Percentiles rank a stretch among this genome's conserved stretches.
These are phyloP conservation scores for Artibeus lituratus DNA, from an alignment of 2,797 vertebrate genomes.

Conservation along the genomic window DNA sequence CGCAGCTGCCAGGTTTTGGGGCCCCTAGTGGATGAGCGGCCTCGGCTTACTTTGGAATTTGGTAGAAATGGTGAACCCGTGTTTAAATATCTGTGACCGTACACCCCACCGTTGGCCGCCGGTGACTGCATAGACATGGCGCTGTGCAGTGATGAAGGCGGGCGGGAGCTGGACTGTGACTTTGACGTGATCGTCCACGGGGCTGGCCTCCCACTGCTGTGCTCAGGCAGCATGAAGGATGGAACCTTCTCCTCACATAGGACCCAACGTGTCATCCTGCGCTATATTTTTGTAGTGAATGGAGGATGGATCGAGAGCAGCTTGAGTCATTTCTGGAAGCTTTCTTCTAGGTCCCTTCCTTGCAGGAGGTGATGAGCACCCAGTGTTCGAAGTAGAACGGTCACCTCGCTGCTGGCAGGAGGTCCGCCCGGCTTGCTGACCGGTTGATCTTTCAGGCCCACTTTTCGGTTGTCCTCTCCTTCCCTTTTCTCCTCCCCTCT, in stretches of 20 bases:
- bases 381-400: neutral
- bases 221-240: neutral
- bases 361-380: neutral
- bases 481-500: neutral
- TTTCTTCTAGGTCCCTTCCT: neutral
- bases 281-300: neutral
- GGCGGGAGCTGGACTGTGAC: no score
- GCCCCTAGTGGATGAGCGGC: neutral
- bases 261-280: neutral
- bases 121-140: accelerated
- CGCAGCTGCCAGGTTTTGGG: neutral
- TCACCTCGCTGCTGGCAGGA: neutral
- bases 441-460: neutral
- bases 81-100: neutral
- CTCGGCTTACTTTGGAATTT: neutral
- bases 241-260: neutral
- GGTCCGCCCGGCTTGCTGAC: neutral
- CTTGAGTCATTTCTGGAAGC: neutral
- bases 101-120: neutral
- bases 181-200: neutral
- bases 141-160: no score
- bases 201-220: no score
- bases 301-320: neutral
- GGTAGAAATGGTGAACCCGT: neutral
- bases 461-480: neutral